Percentiles rank a stretch among this genome's conserved stretches.
These are phyloP conservation scores for Cyanoramphus novaezelandiae DNA, from an alignment of 2,113 vertebrate genomes.

Conservation along the genomic window DNA sequence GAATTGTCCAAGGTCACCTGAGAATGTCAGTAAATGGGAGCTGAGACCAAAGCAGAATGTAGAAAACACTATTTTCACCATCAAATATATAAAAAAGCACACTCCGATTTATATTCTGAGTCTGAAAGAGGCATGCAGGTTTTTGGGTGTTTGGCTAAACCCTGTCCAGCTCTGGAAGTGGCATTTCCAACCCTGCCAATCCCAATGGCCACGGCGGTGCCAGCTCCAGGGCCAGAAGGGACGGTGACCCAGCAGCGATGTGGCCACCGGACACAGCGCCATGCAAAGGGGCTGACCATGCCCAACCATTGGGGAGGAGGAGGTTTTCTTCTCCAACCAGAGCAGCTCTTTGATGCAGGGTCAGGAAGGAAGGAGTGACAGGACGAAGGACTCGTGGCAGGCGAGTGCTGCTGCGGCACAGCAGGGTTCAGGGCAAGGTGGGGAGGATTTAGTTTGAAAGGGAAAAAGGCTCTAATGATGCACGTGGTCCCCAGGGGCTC, in stretches of 20 bases:
- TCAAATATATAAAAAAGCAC: background rate
- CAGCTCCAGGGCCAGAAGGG: background rate
- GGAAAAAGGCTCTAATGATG: constrained; percentile 1
- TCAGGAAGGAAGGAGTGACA: background rate
- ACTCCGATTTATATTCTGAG: background rate
- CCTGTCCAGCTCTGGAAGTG: background rate
- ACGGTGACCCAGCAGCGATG: background rate
- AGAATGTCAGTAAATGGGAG: background rate
- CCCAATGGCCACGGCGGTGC: rapidly evolving
- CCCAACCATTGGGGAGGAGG: background rate
- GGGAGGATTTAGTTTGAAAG: background rate
- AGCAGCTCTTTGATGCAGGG: background rate
- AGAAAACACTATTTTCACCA: background rate
- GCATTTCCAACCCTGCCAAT: background rate
- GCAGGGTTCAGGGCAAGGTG: rapidly evolving
- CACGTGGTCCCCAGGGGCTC: background rate
- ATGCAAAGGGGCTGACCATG: background rate
- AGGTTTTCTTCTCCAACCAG: background rate
- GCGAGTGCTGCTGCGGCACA: background rate
- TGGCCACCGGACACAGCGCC: background rate
- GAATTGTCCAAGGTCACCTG: constrained; percentile 36
- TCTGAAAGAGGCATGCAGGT: background rate
- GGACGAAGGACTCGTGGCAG: background rate
- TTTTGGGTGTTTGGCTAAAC: background rate
- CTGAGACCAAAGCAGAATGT: background rate